Percentiles rank a stretch among this genome's conserved stretches.
These are phyloP conservation scores for Himantopus leucocephalus DNA, from an alignment of 2,113 vertebrate genomes.

Conservation along the genomic window DNA sequence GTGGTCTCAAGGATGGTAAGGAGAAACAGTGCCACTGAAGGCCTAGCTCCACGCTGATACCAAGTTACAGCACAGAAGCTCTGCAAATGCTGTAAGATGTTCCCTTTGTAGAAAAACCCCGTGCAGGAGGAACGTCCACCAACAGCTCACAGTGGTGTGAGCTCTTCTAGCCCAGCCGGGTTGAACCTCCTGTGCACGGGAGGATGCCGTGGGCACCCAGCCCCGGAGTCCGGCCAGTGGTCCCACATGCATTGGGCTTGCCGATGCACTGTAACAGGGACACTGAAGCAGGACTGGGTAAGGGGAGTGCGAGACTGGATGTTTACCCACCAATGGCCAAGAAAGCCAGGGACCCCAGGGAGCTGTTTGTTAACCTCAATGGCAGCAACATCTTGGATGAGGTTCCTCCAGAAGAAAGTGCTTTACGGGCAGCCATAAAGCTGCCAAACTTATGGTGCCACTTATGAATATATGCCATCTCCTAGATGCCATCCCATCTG, in stretches of 20 bases:
- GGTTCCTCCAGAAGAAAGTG: neutral
- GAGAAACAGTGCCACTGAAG: neutral
- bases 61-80: neutral
- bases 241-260: neutral
- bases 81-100: neutral
- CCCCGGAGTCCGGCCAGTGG: rapidly evolving
- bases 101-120: neutral
- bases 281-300: rapidly evolving
- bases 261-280: neutral
- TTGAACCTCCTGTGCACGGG: neutral
- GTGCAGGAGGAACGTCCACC: neutral
- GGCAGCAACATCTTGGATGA: neutral
- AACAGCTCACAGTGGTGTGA: neutral
- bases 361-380: neutral
- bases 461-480: neutral
- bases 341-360: neutral
- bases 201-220: neutral
- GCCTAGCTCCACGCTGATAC: neutral
- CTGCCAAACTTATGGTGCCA: neutral
- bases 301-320: neutral
- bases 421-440: neutral
- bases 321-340: neutral
- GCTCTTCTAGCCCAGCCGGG: neutral
- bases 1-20: neutral
- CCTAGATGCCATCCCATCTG: neutral